These are phyloP conservation scores for Amblyopsis hoosieri DNA, from an alignment of 2,797 vertebrate genomes.

Conservation along the genomic window DNA sequence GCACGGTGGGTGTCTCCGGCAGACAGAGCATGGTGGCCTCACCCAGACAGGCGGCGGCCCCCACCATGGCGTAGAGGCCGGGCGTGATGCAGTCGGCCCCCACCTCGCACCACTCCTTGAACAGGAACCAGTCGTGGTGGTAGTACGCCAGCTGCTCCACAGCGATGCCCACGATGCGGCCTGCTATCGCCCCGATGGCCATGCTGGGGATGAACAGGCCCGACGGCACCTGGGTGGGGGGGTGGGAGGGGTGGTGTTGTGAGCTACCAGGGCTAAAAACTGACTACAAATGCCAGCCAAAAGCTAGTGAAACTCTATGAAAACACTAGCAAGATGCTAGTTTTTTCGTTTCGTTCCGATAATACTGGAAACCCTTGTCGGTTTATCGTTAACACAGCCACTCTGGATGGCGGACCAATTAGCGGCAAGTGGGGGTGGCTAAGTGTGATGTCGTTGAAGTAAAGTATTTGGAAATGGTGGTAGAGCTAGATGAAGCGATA, in stretches of 20 bases:
- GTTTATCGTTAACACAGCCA: too few species aligned
- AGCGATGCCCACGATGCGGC: slow-evolving; percentile 96
- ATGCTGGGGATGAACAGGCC: slow-evolving; percentile 98
- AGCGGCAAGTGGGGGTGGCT: too few species aligned
- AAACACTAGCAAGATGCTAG: too few species aligned
- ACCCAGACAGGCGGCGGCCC: slow-evolving; percentile 96
- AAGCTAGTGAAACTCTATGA: too few species aligned
- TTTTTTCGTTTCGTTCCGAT: too few species aligned
- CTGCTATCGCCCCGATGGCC: slow-evolving; percentile 97
- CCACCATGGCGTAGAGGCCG: slow-evolving; percentile 98
- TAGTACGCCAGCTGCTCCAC: slow-evolving; percentile 97
- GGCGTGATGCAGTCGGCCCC: slow-evolving; percentile 98
- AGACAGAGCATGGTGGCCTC: slow-evolving; percentile 45
- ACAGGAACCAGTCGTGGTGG: slow-evolving; percentile 98
- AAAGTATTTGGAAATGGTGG: too few species aligned
- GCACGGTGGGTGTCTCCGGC: background rate
- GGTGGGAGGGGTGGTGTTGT: background rate
- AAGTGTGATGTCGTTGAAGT: too few species aligned
- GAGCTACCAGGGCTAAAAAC: background rate
- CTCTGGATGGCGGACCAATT: too few species aligned
- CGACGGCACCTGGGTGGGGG: slow-evolving; percentile 85
- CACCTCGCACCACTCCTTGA: slow-evolving; percentile 97
- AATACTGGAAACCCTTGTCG: too few species aligned
- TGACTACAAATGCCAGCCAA: background rate
- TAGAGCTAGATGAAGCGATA: too few species aligned